Percentiles rank a stretch among this genome's conserved stretches.
Evolutionary conservation across 2,113 vertebrate species (phyloP).

Genomic region (Otus sunia): DNA sequence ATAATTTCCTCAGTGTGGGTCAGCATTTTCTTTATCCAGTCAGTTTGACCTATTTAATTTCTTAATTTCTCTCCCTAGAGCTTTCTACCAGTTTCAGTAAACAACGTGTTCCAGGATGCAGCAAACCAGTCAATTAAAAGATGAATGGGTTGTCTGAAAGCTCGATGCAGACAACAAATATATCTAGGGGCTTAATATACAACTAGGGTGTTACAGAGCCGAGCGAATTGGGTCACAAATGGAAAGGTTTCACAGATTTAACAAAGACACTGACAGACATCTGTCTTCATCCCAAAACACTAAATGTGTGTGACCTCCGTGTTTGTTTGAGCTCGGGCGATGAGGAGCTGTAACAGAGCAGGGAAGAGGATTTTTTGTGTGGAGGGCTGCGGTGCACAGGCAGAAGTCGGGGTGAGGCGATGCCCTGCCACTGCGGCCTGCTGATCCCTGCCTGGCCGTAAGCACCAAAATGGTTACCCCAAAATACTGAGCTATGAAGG

Average conservation of each 20-base stretch:
- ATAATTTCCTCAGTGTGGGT: not conserved
- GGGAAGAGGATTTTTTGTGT: not conserved
- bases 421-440: not conserved
- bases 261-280: not conserved
- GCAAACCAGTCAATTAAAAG: not conserved
- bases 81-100: not conserved
- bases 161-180: fast-evolving
- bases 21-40: not conserved
- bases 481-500: not conserved
- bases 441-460: not conserved
- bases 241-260: not conserved
- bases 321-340: not conserved
- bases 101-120: not conserved
- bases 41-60: not conserved
- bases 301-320: not conserved
- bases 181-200: not conserved
- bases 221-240: not conserved
- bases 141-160: fast-evolving
- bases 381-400: not conserved
- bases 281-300: not conserved
- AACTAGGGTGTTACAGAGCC: not conserved
- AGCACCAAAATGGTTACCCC: not conserved
- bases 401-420: not conserved
- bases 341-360: not conserved
- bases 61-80: not conserved